Percentiles rank a stretch among this genome's conserved stretches.
Conservation (phyloP, 2,797 vertebrate genomes). For the Poeciliopsis turneri region DNA sequence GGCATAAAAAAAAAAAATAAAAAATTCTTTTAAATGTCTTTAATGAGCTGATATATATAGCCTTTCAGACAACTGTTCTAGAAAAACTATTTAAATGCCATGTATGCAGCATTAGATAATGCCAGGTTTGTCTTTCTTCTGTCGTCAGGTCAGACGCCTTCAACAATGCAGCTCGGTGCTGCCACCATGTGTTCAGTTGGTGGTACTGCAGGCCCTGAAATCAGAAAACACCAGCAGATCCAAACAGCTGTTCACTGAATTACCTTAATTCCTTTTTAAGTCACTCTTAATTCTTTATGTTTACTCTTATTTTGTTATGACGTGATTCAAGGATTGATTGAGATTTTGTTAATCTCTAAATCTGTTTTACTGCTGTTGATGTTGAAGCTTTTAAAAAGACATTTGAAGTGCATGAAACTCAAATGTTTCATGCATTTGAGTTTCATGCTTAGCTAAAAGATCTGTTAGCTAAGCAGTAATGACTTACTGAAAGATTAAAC, state of each 20-base stretch:
- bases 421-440: too few relatives aligned
- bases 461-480: not conserved
- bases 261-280: not conserved
- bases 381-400: not conserved
- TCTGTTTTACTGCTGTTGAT: not conserved
- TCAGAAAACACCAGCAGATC: not conserved
- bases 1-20: not conserved
- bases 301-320: not conserved
- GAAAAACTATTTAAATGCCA: not conserved
- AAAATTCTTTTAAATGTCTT: not conserved
- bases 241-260: not conserved
- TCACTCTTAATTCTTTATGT: not conserved
- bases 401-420: not conserved
- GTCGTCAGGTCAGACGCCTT: not conserved
- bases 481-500: not conserved
- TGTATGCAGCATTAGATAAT: not conserved
- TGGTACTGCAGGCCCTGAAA: slow-evolving; percentile 46
- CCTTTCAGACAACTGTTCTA: not conserved
- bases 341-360: not conserved
- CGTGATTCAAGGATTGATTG: too few relatives aligned
- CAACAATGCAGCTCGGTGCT: slow-evolving; percentile 42
- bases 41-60: not conserved
- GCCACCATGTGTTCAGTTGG: slow-evolving; percentile 67
- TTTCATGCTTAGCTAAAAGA: not conserved
- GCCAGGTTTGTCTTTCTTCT: not conserved